Conservation (phyloP, 2,888 invertebrate genomes). For the Agrotis puta region DNA sequence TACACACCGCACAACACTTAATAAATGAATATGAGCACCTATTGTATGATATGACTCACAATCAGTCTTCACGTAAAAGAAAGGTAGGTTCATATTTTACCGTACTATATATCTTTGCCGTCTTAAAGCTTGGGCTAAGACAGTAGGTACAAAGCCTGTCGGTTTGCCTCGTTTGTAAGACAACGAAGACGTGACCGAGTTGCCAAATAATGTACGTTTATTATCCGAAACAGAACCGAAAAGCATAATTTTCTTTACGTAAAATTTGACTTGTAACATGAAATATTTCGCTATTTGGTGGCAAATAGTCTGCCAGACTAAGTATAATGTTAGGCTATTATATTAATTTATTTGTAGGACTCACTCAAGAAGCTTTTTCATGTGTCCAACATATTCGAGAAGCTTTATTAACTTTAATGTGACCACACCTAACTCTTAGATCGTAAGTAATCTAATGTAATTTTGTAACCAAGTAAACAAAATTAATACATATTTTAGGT, state of each 20-base stretch:
- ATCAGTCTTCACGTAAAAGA: constrained; percentile 32
- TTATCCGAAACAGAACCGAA: constrained; percentile 57
- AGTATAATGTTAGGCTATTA: not conserved
- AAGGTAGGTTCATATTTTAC: constrained; percentile 49
- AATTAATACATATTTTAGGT: not conserved
- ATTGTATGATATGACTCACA: constrained; percentile 1
- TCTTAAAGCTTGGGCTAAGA: constrained; percentile 47
- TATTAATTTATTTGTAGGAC: not conserved
- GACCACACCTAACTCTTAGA: not conserved
- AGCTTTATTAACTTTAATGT: not conserved
- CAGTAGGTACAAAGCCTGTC: constrained; percentile 51
- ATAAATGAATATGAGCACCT: constrained; percentile 10
- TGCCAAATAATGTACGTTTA: constrained; percentile 64
- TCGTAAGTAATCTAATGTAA: not conserved
- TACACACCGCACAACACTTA: too few relatives aligned
- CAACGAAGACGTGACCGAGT: constrained; percentile 62
- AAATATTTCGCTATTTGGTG: constrained; percentile 48
- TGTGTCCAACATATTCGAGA: not conserved
- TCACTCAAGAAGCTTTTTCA: not conserved
- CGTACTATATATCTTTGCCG: constrained; percentile 54
- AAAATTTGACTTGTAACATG: constrained; percentile 47
- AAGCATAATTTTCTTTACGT: constrained; percentile 60
- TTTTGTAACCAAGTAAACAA: not conserved
- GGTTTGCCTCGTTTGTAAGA: constrained; percentile 64
- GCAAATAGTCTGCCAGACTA: constrained; percentile 23